Base-by-base conservation (phyloP, 2,888 invertebrate species). In the Hirtodrosophila alboralis region DNA sequence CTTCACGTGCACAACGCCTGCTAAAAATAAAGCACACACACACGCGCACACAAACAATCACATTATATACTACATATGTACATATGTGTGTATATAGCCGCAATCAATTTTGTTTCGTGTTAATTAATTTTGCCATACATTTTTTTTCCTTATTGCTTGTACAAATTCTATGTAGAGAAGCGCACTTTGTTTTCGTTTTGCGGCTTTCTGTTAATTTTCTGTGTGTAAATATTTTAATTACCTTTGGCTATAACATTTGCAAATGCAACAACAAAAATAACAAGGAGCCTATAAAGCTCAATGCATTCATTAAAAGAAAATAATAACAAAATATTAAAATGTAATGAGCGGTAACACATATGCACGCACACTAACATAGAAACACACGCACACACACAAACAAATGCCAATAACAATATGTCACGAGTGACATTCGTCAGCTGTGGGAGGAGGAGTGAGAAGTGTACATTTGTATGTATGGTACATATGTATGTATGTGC, bases 181-280 rank as follows among this genome's bases (percentile, higher is more conserved):
- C 33, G 57, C 51, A 74, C 51, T 57, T 65, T 61, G 45, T 47
- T 44, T 49, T 71, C 27, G 38, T 44, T 60, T 66, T 61, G 63
- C 58, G 51, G 58, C 48, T 53, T 58, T 54, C 44, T 41, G 48
- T 41, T 47, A 69, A 72, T 75, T 47, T 34, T 57, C 60, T 59
- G 23, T 23, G 40, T 75, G 84, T 66, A 76, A 79, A 80, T 83
- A 65, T 58, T 83, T 80, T 80, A 80, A 79, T 80, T 80, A 80
- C 80, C 61, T 74, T 63, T 63, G 44, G 63, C 67, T 44, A 75
- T 49, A 67, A 67, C 44, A 64, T 53, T 49, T 66, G 54, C 36
- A 18, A 18, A 18, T 4, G 18, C 18, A 18, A 18, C 18, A 78
- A 43, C 57, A 54, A 59, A 43, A 53, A 54, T 58, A 40, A 40